These are phyloP conservation scores for Gonatopus flavifemur DNA, from an alignment of 1,140 invertebrate species.

Conservation along the genomic window DNA sequence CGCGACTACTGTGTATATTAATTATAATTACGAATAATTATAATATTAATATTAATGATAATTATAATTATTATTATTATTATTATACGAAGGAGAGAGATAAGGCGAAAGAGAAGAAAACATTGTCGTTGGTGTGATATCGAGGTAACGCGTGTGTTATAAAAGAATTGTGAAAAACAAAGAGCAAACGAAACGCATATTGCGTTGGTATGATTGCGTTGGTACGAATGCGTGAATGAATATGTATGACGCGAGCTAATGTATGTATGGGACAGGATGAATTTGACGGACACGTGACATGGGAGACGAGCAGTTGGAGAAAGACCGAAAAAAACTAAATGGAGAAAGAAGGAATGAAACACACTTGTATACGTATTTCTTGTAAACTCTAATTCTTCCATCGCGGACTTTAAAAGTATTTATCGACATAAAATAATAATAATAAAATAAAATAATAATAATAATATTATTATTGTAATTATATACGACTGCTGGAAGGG, in stretches of 20 bases:
- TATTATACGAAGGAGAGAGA: constrained; percentile 19
- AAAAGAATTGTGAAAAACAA: neutral
- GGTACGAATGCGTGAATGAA: too few relatives aligned
- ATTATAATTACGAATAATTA: constrained; percentile 50
- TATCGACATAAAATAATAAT: constrained; percentile 59
- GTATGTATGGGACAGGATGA: constrained; percentile 14
- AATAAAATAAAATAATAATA: too few relatives aligned
- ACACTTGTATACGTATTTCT: constrained; percentile 61
- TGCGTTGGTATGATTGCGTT: constrained; percentile 1
- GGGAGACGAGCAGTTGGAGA: constrained; percentile 14
- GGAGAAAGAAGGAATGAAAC: constrained; percentile 36
- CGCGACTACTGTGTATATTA: constrained; percentile 56
- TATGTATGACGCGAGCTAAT: too few relatives aligned
- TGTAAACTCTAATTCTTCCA: constrained; percentile 61
- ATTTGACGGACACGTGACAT: constrained; percentile 1
- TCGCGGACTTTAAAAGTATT: constrained; percentile 60
- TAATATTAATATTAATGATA: too few relatives aligned
- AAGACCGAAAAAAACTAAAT: constrained; percentile 23
- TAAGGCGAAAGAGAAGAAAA: too few relatives aligned
- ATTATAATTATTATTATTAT: too few relatives aligned
- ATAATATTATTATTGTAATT: constrained; percentile 58
- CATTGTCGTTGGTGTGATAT: too few relatives aligned
- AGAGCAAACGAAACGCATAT: constrained; percentile 18
- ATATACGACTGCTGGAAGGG: constrained; percentile 57
- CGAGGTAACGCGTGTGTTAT: constrained; percentile 4